These are phyloP conservation scores for Pyrrhopygopsis socrates DNA, from an alignment of 2,888 invertebrate genomes.

Conservation along the genomic window DNA sequence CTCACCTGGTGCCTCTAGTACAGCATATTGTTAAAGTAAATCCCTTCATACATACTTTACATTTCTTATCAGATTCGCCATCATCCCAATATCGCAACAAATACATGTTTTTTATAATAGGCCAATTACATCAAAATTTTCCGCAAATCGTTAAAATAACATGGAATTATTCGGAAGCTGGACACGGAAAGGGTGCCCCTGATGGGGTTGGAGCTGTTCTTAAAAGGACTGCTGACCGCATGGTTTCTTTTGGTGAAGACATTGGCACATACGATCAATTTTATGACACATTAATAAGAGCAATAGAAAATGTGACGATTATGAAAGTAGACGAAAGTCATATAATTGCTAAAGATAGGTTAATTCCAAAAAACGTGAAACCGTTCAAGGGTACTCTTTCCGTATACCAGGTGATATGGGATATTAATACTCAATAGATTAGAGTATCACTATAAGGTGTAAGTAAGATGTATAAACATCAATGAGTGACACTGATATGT, in stretches of 20 bases:
- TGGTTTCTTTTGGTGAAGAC: conserved; percentile 58
- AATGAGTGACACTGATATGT: no score
- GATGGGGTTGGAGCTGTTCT: conserved; percentile 70
- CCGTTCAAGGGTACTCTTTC: conserved; percentile 71
- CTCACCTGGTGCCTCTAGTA: conserved; percentile 45
- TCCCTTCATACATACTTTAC: conserved; percentile 48
- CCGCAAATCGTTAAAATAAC: conserved; percentile 14
- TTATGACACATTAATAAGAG: conserved; percentile 39
- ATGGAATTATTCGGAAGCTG: conserved; percentile 74
- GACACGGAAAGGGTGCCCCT: conserved; percentile 79
- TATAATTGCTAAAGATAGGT: conserved; percentile 11
- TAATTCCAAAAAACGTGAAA: conserved; percentile 64
- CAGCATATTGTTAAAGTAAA: conserved; percentile 39
- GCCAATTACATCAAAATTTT: conserved; percentile 21
- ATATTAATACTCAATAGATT: no score
- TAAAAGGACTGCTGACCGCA: conserved; percentile 69
- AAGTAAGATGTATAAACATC: no score
- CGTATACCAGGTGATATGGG: conserved; percentile 73
- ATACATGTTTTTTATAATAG: conserved; percentile 51
- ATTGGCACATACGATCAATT: conserved; percentile 52
- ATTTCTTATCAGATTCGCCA: conserved; percentile 45
- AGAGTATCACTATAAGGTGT: no score
- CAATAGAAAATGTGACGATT: conserved; percentile 35
- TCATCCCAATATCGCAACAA: conserved; percentile 52
- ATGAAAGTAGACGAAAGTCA: conserved; percentile 36